Evolutionary conservation across 2,888 invertebrate species (phyloP), one percentile per base, ranked within the genome.

Genomic region (Brachyptera putata): DNA sequence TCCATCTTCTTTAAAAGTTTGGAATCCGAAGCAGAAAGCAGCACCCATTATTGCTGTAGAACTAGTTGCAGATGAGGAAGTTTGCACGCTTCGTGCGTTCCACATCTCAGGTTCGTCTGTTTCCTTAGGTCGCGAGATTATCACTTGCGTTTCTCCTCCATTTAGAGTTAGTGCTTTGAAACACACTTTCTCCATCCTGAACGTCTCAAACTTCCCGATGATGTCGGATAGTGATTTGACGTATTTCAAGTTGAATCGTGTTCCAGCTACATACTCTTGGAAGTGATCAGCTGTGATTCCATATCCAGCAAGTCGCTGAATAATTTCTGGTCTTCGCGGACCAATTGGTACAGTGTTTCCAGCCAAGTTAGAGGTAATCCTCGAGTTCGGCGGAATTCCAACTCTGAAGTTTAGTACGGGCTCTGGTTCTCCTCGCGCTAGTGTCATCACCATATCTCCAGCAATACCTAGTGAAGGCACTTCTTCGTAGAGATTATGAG

Each of bases 371-470:
- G 43, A 34, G n/a, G 69, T 68, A 3, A 65, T 48, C n/a, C 18
- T 37, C 1, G 67, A 50, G 13, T 57, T n/a, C 24, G 55, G 43
- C 57, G 71, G 70, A 21, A 53, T 66, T 34, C 56, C 65, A 1
- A 70, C 58, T 7, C 58, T 56, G 61, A 72, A 70, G 66, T 71
- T 69, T 48, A 69, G 69, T 21, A 50, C 48, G 36, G 70, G 71
- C 63, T 71, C 69, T 1, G 50, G 56, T 3, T 60, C 68, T 14
- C 48, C 21, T 26, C 65, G 50, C 18, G 72, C 69, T 13, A 70
- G 60, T 18, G 70, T 70, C 70, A 72, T 72, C 1, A 69, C 65
- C 67, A 71, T 68, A 56, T 72, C 71, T 59, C 69, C 70, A 2
- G 71, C 70, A 11, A 71, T 68, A 1, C 70, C 70, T 53, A 71